Percentiles rank a stretch among this genome's conserved stretches.
phyloP scores from a whole-genome alignment of 2,797 vertebrate species.

The Dipus sagitta region DNA sequence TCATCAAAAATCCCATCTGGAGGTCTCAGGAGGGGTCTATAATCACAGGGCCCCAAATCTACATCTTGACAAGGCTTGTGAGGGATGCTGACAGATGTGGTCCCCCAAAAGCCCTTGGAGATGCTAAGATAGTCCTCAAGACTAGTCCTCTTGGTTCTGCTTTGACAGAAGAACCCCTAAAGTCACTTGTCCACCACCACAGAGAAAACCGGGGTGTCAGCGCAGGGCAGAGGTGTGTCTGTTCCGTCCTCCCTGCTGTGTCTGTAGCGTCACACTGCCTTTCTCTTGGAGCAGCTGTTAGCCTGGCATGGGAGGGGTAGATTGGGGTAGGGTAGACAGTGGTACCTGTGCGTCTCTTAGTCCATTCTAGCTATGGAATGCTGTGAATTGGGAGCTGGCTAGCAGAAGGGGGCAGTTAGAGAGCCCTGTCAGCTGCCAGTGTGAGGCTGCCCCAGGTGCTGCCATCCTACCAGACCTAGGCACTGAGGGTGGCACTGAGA shows the following conservation, averaged over 20 bases:
- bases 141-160: not conserved
- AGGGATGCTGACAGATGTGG: not conserved
- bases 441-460: accelerated
- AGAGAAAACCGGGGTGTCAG: not conserved
- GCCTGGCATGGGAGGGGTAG: too few species aligned
- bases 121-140: not conserved
- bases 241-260: not conserved
- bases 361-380: not conserved
- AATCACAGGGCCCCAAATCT: not conserved
- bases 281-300: not conserved
- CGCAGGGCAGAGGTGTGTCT: not conserved
- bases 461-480: not conserved
- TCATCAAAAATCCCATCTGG: not conserved
- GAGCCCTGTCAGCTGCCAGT: not conserved
- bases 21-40: not conserved
- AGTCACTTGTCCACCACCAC: not conserved
- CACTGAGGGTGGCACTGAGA: not conserved
- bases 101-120: slow-evolving; percentile 5
- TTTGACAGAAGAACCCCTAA: not conserved
- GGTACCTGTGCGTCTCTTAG: not conserved
- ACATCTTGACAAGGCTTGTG: not conserved
- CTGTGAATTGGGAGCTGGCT: not conserved
- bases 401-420: not conserved
- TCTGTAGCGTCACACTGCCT: not conserved
- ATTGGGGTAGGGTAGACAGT: not conserved